These are phyloP conservation scores for Globodera ellingtonae DNA, from an alignment of 1,140 invertebrate species.

Conservation along the genomic window DNA sequence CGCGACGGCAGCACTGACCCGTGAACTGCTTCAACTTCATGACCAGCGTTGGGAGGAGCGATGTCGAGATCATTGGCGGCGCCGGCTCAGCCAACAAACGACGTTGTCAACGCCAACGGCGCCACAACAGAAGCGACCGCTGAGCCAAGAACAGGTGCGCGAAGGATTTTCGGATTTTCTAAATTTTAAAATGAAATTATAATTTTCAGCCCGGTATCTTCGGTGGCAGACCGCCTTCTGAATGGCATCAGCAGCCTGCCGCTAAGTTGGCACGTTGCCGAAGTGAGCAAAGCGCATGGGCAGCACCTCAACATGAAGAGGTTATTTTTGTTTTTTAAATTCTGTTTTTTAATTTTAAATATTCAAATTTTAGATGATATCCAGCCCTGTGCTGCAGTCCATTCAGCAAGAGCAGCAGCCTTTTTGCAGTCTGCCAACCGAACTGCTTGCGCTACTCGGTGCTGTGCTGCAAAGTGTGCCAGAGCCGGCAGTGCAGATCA, in stretches of 20 bases:
- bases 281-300: neutral
- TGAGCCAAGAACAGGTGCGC: neutral
- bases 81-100: neutral
- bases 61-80: slow-evolving; percentile 8
- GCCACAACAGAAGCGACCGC: neutral
- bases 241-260: neutral
- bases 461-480: neutral
- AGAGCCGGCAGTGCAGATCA: neutral
- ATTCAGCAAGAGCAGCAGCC: neutral
- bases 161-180: no score
- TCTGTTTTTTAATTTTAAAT: neutral
- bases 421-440: neutral
- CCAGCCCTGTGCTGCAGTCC: no score
- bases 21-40: slow-evolving; percentile 57
- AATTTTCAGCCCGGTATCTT: neutral
- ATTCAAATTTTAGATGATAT: no score
- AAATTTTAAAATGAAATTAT: no score
- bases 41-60: slow-evolving; percentile 51
- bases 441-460: neutral
- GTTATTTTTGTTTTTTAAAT: neutral
- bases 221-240: no score
- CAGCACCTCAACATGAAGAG: neutral
- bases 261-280: neutral
- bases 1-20: slow-evolving; percentile 43
- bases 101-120: neutral